phyloP scores from a whole-genome alignment of 2,888 invertebrate genomes.

The Bellardia pandia region DNA sequence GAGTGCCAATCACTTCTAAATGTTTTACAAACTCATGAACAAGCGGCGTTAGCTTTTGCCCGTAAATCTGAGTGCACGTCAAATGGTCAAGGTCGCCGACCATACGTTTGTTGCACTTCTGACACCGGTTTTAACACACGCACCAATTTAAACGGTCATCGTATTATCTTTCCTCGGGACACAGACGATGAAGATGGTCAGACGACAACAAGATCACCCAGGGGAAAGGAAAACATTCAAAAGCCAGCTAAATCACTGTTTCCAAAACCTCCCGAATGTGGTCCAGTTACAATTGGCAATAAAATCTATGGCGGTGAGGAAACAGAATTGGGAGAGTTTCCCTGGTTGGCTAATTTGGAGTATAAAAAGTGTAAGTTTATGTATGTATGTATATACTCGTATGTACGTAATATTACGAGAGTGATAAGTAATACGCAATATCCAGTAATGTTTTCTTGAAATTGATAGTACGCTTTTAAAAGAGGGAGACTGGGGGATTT shows the following conservation, averaged over 20 bases:
- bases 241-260: slow-evolving; percentile 10
- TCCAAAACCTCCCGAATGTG: slow-evolving; percentile 75
- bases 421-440: too few relatives aligned
- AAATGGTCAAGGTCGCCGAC: slow-evolving; percentile 47
- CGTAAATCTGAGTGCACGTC: slow-evolving; percentile 66
- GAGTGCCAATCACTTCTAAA: slow-evolving; percentile 69
- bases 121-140: slow-evolving; percentile 66
- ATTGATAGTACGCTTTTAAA: neutral
- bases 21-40: slow-evolving; percentile 45
- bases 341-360: slow-evolving; percentile 88
- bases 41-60: slow-evolving; percentile 60
- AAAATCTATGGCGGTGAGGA: slow-evolving; percentile 86
- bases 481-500: too few relatives aligned
- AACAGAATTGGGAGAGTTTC: slow-evolving; percentile 87
- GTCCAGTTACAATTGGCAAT: slow-evolving; percentile 80
- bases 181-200: neutral
- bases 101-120: slow-evolving; percentile 73
- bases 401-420: neutral
- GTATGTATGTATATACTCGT: neutral
- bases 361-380: slow-evolving; percentile 83
- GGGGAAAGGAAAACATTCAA: neutral
- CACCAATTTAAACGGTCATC: slow-evolving; percentile 21
- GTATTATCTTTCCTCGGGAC: slow-evolving; percentile 66
- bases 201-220: neutral
- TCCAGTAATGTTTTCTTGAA: neutral